phyloP scores from a whole-genome alignment of 2,797 vertebrate species.

The Danio kyathit region DNA sequence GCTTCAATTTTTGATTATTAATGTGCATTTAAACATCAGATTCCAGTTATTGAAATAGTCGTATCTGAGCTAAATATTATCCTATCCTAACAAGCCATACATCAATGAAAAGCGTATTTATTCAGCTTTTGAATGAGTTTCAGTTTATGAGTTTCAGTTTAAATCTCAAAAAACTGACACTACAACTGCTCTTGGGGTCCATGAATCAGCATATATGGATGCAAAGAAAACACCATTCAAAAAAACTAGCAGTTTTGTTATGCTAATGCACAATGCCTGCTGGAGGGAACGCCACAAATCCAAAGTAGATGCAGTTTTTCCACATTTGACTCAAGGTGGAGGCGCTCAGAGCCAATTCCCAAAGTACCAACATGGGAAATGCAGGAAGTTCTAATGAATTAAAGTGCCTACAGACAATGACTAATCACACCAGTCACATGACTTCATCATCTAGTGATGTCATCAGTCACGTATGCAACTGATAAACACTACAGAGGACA shows the following conservation, averaged over 20 bases:
- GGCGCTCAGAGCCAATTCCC: neutral
- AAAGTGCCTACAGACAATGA: slow-evolving; percentile 24
- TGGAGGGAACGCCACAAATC: neutral
- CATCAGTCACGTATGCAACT: slow-evolving; percentile 48
- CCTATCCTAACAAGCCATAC: too few species aligned
- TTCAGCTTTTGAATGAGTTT: too few species aligned
- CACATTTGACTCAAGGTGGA: slow-evolving; percentile 12
- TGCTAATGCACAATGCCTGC: slow-evolving; percentile 1
- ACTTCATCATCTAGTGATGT: slow-evolving; percentile 43
- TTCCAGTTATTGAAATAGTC: too few species aligned
- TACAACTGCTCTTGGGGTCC: too few species aligned
- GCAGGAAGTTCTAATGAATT: slow-evolving; percentile 11
- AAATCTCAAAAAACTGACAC: too few species aligned
- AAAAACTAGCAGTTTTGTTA: neutral
- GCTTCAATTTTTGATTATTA: too few species aligned
- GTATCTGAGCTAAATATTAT: too few species aligned
- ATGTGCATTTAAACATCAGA: too few species aligned
- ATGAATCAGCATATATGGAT: too few species aligned
- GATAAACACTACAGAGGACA: neutral
- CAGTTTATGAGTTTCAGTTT: too few species aligned
- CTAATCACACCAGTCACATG: slow-evolving; percentile 2
- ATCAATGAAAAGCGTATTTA: too few species aligned
- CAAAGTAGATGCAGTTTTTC: neutral
- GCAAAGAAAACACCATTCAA: neutral
- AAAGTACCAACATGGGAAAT: slow-evolving; percentile 6